phyloP scores from a whole-genome alignment of 2,113 vertebrate genomes.

The Mus musculus region DNA sequence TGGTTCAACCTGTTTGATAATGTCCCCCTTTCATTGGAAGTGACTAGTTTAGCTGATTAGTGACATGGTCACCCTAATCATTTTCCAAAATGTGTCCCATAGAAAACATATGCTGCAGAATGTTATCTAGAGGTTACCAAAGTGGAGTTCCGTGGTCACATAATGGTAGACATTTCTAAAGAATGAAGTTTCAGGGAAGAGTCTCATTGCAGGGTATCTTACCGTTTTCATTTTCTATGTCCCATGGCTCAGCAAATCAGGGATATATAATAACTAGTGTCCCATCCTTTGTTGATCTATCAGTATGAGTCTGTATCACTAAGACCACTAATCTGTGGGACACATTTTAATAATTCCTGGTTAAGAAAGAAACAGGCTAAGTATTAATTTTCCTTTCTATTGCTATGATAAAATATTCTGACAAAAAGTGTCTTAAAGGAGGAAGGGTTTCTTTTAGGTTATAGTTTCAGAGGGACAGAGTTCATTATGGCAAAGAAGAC shows the following conservation, averaged over 20 bases:
- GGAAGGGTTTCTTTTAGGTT: neutral
- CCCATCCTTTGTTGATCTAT: neutral
- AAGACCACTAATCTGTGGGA: neutral
- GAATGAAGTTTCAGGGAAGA: neutral
- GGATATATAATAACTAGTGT: neutral
- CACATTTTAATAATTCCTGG: neutral
- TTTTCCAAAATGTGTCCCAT: neutral
- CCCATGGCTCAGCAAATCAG: fast-evolving
- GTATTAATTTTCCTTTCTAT: neutral
- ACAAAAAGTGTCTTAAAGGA: neutral
- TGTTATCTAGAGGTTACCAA: neutral
- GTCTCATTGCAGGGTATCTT: neutral
- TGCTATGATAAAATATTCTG: neutral
- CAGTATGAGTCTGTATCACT: neutral
- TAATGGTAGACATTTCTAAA: neutral
- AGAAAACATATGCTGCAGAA: neutral
- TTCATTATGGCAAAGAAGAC: neutral
- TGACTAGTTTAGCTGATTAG: neutral
- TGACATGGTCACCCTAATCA: neutral
- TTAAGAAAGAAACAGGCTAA: neutral
- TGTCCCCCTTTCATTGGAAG: neutral
- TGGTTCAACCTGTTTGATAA: neutral
- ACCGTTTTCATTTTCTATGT: neutral
- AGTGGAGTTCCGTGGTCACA: neutral
- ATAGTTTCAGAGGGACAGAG: neutral